Conservation (phyloP, 2,797 vertebrate genomes). For the Dipus sagitta region DNA sequence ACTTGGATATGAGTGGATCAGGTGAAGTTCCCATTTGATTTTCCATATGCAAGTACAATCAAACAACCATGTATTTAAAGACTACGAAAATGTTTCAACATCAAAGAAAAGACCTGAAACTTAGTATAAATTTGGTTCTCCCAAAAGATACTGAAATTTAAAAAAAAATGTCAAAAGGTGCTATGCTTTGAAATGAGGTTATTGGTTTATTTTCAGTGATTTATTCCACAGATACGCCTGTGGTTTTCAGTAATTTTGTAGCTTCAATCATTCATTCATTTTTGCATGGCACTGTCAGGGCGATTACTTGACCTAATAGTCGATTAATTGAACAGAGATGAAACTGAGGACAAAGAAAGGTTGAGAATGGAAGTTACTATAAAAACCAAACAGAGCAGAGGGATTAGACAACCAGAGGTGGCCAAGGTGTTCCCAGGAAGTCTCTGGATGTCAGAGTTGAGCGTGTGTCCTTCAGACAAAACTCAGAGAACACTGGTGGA, state of each 20-base stretch:
- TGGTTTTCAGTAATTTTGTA: not conserved
- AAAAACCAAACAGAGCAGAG: not conserved
- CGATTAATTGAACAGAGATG: not conserved
- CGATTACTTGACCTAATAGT: not conserved
- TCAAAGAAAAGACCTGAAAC: not conserved
- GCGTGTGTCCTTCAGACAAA: not conserved
- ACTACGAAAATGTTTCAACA: not conserved
- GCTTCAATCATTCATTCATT: not conserved
- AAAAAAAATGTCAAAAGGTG: not conserved
- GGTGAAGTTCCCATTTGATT: not conserved
- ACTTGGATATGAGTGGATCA: not conserved
- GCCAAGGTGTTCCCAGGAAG: not conserved
- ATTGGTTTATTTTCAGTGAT: slow-evolving; percentile 3
- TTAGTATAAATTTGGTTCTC: not conserved
- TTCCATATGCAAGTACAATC: not conserved
- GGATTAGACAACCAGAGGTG: accelerated
- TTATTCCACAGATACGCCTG: not conserved
- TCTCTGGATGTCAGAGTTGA: not conserved
- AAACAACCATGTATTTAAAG: not conserved
- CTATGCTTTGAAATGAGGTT: not conserved
- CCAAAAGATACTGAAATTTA: not conserved
- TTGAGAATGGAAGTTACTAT: not conserved
- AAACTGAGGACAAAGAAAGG: not conserved
- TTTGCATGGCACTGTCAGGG: not conserved
- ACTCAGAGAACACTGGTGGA: not conserved